Percentiles rank a stretch among this genome's conserved stretches.
Evolutionary conservation across 2,888 invertebrate genomes (phyloP).

Genomic region (Melanostoma mellinum): DNA sequence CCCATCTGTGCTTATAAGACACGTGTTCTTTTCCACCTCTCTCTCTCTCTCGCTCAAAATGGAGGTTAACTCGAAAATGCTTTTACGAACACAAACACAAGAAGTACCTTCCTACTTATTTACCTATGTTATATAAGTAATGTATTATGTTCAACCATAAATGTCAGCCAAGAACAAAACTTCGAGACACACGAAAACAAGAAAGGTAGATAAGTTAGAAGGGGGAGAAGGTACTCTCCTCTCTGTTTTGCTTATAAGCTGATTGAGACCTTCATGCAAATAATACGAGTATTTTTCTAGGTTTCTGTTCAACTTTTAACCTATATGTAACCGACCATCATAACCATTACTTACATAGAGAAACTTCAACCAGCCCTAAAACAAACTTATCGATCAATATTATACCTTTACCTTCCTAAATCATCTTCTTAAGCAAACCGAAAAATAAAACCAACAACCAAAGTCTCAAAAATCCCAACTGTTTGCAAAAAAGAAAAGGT

Average conservation of each 20-base stretch:
- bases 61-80: no score
- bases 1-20: no score
- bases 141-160: no score
- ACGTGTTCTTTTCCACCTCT: no score
- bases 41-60: no score
- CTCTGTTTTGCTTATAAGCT: not conserved
- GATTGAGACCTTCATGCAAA: constrained; percentile 33
- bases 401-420: constrained; percentile 26
- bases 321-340: constrained; percentile 40
- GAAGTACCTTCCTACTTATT: no score
- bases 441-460: constrained; percentile 17
- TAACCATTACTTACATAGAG: constrained; percentile 29
- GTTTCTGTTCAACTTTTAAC: constrained; percentile 10
- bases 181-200: not conserved
- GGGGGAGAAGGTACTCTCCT: no score
- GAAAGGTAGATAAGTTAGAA: not conserved
- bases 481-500: constrained; percentile 55
- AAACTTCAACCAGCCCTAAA: constrained; percentile 14
- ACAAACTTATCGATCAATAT: constrained; percentile 28
- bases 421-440: not conserved
- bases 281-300: constrained; percentile 26
- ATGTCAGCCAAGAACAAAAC: not conserved
- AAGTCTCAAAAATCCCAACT: constrained; percentile 37
- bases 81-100: no score
- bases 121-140: no score